phyloP scores from a whole-genome alignment of 2,888 invertebrate species.

The Lochmaea crataegi region DNA sequence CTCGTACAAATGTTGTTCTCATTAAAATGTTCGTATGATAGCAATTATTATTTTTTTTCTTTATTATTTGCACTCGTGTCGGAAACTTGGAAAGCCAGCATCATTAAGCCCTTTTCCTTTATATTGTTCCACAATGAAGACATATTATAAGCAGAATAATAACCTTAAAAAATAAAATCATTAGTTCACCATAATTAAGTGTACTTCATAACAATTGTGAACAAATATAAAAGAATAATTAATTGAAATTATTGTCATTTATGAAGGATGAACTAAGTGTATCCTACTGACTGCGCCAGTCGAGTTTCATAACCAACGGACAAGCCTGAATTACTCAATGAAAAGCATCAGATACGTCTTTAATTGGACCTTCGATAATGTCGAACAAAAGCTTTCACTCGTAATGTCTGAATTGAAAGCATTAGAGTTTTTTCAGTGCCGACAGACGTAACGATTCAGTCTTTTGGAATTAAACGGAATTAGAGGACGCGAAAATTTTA shows the following conservation, averaged over 20 bases:
- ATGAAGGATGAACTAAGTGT: not conserved
- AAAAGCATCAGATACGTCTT: conserved; percentile 46
- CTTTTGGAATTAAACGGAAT: conserved; percentile 54
- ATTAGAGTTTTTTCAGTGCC: conserved; percentile 48
- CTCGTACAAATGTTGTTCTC: conserved; percentile 35
- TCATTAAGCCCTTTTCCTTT: conserved; percentile 17
- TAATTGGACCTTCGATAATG: conserved; percentile 52
- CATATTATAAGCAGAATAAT: not conserved
- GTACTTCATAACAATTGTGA: no score
- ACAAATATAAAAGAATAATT: no score
- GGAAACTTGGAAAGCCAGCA: conserved; percentile 1
- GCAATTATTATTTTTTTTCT: conserved; percentile 33
- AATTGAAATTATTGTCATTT: no score
- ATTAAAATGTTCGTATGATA: conserved; percentile 41
- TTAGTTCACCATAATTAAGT: not conserved
- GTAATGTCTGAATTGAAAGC: conserved; percentile 52
- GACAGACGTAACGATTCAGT: conserved; percentile 50
- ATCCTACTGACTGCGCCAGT: conserved; percentile 8
- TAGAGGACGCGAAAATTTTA: conserved; percentile 49
- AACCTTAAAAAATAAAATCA: not conserved
- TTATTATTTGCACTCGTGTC: conserved; percentile 11
- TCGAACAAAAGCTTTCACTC: conserved; percentile 48
- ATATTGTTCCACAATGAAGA: not conserved
- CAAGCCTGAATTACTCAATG: conserved; percentile 25
- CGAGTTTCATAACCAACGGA: not conserved